A percentile compares a stretch with the other conserved stretches of the same genome.
Conservation (phyloP, 2,113 vertebrate genomes). For the Glaucidium brasilianum region DNA sequence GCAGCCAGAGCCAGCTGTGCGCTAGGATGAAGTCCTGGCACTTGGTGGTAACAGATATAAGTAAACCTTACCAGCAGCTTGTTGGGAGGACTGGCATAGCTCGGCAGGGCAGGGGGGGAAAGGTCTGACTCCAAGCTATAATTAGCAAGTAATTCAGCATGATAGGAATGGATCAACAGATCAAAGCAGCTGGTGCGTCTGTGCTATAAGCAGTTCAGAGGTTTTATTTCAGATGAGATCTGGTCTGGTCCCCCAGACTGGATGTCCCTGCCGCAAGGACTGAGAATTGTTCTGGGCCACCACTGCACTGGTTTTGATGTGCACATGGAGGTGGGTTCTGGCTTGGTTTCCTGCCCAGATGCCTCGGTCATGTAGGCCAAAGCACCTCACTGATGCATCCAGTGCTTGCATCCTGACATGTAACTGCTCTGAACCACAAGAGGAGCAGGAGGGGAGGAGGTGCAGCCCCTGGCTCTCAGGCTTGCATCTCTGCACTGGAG, state of each 20-base stretch:
- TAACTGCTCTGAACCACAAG: background rate
- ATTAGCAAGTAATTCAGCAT: background rate
- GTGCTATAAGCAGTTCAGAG: rapidly evolving
- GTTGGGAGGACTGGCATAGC: background rate
- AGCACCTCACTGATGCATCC: background rate
- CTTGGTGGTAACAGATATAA: background rate
- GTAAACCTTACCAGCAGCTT: background rate
- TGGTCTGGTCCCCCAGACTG: background rate
- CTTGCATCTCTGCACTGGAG: background rate
- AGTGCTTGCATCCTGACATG: background rate
- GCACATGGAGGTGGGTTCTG: background rate
- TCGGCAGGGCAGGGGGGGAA: background rate
- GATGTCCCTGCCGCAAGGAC: background rate
- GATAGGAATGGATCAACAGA: background rate
- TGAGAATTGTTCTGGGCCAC: background rate
- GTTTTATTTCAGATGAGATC: background rate
- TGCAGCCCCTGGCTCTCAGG: background rate
- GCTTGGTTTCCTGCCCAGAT: background rate
- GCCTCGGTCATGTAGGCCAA: background rate
- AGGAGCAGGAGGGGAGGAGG: rapidly evolving
- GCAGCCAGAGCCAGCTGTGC: background rate
- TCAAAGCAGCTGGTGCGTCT: background rate
- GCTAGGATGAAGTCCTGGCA: background rate
- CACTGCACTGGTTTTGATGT: rapidly evolving
- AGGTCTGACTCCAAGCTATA: background rate